phyloP scores from a whole-genome alignment of 2,888 invertebrate genomes.

The Aphodius sticticus region DNA sequence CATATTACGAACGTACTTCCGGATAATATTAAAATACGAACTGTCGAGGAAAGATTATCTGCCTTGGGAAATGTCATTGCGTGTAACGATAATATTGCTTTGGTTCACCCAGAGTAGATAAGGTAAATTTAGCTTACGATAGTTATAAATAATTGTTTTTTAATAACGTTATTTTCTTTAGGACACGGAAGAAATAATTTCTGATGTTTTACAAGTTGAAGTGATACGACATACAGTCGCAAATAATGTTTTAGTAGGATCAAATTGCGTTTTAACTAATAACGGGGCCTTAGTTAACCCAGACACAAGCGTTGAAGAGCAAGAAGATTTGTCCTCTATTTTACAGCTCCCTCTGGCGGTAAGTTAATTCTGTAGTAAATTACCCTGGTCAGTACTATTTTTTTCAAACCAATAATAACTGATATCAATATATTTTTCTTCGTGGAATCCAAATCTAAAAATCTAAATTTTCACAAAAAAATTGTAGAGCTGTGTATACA shows the following conservation, averaged over 20 bases:
- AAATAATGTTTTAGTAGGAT: slow-evolving; percentile 93
- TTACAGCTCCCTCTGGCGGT: slow-evolving; percentile 96
- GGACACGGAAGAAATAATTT: slow-evolving; percentile 94
- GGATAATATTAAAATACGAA: slow-evolving; percentile 88
- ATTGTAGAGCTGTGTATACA: not conserved
- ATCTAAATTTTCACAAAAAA: not conserved
- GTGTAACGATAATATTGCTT: slow-evolving; percentile 98
- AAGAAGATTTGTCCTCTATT: slow-evolving; percentile 95
- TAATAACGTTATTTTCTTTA: slow-evolving; percentile 48
- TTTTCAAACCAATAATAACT: not conserved
- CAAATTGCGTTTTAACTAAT: slow-evolving; percentile 93
- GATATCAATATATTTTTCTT: not conserved
- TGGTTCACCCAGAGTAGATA: slow-evolving; percentile 99
- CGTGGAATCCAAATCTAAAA: not conserved
- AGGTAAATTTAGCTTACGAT: slow-evolving; percentile 65
- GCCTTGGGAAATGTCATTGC: slow-evolving; percentile 98
- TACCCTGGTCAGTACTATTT: too few relatives aligned
- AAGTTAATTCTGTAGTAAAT: slow-evolving; percentile 50
- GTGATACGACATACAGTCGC: slow-evolving; percentile 97
- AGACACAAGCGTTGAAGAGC: slow-evolving; percentile 90
- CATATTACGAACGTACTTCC: slow-evolving; percentile 94
- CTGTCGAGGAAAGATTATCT: slow-evolving; percentile 97
- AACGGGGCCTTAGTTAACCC: slow-evolving; percentile 98
- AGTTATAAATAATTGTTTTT: not conserved
- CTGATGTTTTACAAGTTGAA: slow-evolving; percentile 95